Base-by-base conservation (phyloP, 2,888 invertebrate genomes). In the Athrips mouffetella region DNA sequence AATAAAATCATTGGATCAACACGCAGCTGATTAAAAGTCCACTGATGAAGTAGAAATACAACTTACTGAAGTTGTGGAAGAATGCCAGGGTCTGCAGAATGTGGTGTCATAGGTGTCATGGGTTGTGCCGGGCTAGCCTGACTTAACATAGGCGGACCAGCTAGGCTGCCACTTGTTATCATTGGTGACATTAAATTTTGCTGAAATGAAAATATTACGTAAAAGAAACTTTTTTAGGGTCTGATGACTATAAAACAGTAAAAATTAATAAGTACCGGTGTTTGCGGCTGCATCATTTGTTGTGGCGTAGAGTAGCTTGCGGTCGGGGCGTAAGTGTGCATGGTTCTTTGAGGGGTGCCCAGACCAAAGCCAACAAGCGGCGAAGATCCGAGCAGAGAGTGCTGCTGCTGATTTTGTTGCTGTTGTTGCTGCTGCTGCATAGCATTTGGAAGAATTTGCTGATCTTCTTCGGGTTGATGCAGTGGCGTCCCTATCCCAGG, bases 81-180 rank as follows among this genome's bases (percentile, higher is more conserved):
- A 64, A 98, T 97, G 45, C 96, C 96, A 47, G 98, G 96, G 82
- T 98, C 97, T 7, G 96, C 95, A 0, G 97, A 97, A 50, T 93
- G 94, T 29, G 97, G 97, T 6, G 97, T 98, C 93, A 97, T 94
- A 1, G 96, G 96, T 1, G 95, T 95, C 91, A 93, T 92, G 1
- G 96, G 96, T 8, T 45, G 45, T 2, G 94, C 93, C 1, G 96
- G 96, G 67, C 93, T 91, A 1, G 90, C 91, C 45, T 91, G 91
- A 33, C 91, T 91, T 37, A 91, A 84, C 61, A 91, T 89, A 49
- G 91, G 91, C 49, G 93, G 92, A 2, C 90, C 89, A 11, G 87
- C 89, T 45, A 90, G 78, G 55, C 80, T 77, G 63, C 89, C 84
- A 71, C 90, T 68, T 65, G 92, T 91, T 41, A 94, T 92, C 91